Conservation (phyloP, 2,888 invertebrate species). For the Escarpia spicata region DNA sequence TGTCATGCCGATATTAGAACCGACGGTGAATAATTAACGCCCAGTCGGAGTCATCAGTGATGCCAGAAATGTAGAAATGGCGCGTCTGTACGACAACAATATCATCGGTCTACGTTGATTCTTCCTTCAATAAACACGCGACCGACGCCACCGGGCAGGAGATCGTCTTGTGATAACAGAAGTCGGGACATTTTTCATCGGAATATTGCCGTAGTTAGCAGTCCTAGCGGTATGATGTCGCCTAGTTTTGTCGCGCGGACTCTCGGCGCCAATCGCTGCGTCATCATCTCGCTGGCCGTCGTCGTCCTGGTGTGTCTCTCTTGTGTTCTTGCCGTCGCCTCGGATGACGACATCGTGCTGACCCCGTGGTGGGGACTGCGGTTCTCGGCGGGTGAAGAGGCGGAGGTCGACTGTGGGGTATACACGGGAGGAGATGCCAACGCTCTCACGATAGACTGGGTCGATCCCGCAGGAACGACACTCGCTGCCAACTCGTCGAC, state of each 20-base stretch:
- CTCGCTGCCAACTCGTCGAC: background rate
- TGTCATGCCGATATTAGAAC: constrained; percentile 5
- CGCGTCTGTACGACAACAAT: background rate
- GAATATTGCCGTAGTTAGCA: background rate
- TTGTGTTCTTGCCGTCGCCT: background rate
- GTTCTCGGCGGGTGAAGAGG: background rate
- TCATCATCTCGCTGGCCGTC: background rate
- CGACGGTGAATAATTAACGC: background rate
- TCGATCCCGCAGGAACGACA: background rate
- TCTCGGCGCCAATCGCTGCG: background rate
- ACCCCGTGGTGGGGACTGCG: constrained; percentile 14
- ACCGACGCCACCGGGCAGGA: background rate
- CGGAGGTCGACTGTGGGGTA: constrained; percentile 9
- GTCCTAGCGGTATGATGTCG: background rate
- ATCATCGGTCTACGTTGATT: background rate
- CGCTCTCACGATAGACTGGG: background rate
- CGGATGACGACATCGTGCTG: constrained; percentile 8
- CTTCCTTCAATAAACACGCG: background rate
- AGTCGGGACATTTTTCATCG: background rate
- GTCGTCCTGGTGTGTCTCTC: background rate
- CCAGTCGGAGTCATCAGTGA: background rate
- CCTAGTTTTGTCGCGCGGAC: background rate
- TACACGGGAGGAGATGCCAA: background rate
- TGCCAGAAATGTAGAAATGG: background rate
- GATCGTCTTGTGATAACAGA: background rate